These are phyloP conservation scores for Baryphthengus martii DNA, from an alignment of 2,113 vertebrate genomes.

Conservation along the genomic window DNA sequence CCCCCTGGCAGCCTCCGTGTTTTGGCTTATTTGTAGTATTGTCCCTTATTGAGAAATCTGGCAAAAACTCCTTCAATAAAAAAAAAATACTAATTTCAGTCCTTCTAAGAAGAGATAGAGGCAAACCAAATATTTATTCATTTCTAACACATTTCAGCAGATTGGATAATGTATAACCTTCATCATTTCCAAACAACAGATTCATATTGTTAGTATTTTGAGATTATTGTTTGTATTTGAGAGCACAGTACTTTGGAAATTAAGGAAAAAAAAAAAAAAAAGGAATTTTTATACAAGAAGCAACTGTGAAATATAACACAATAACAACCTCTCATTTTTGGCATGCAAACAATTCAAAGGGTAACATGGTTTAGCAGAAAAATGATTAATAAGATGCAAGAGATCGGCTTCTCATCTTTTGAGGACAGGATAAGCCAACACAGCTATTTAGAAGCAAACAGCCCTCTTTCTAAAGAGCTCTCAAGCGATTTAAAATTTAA, in stretches of 20 bases:
- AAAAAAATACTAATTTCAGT: background rate
- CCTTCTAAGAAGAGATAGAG: slow-evolving; percentile 14
- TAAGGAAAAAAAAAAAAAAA: background rate
- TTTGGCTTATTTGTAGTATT: background rate
- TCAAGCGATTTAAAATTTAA: slow-evolving; percentile 13
- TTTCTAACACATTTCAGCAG: background rate
- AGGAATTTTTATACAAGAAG: slow-evolving; percentile 10
- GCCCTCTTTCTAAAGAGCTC: background rate
- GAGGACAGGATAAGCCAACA: background rate
- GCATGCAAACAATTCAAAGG: background rate
- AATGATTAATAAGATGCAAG: slow-evolving; percentile 21
- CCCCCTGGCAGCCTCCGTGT: background rate
- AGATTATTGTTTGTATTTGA: background rate
- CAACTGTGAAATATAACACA: slow-evolving; percentile 10
- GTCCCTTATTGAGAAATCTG: slow-evolving; percentile 4
- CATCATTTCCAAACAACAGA: slow-evolving; percentile 25
- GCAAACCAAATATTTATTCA: slow-evolving; percentile 37
- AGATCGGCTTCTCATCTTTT: slow-evolving; percentile 17
- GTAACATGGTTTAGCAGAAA: slow-evolving; percentile 29
- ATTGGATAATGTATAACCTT: background rate
- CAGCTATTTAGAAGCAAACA: slow-evolving; percentile 23
- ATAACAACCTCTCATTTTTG: background rate
- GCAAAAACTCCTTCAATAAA: slow-evolving; percentile 2
- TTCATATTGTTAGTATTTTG: background rate
- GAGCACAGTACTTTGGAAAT: background rate